Base-by-base conservation (phyloP, 2,888 invertebrate species). In the Caenorhabditis angaria region DNA sequence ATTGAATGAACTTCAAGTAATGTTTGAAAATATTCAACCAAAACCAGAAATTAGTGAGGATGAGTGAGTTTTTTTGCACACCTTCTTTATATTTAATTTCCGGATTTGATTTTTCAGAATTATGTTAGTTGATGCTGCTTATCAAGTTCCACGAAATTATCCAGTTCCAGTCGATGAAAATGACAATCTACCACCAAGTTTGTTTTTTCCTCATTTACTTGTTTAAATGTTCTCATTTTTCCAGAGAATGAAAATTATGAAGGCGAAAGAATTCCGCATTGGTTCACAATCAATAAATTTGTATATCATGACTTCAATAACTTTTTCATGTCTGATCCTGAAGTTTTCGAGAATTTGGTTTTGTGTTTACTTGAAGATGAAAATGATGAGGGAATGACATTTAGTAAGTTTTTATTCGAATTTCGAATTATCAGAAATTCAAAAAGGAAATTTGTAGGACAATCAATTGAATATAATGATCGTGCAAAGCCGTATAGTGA, bases 301-400 rank as follows among this genome's bases (percentile, higher is more conserved):
- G 22, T n/a, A 10, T 22, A 24, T 24, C 25, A 20, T 2, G 51
- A 22, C 2, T 12, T 51, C 2, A 51, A 51, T 51, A 22, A n/a
- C n/a, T n/a, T 57, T 47, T 57, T 57, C 20, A 12, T 47, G 32
- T 47, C 50, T 5, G 71, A 67, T 50, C 66, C 67, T 3, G 41
- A 51, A 5, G 18, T 22, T 6, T 67, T 71, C 28, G 54, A 47
- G 0, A 12, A 57, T 1, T 18, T 67, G 20, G n/a, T 53, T 0
- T 2, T 55, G 14, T 20, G 50, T 25, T 12, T 70, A 24, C 5
- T 12, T 6, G 20, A 8, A 0, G 63, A 66, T 18, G 12, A 10
- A 2, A 24, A 59, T n/a, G 54, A n/a, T 6, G 47, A 12, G 24
- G 70, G 63, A 50, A 35, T 35, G 14, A 58, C 60, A 0, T 70